Percentiles rank a stretch among this genome's conserved stretches.
Evolutionary conservation across 2,797 vertebrate genomes (phyloP).

Genomic region (Antrozous pallidus): DNA sequence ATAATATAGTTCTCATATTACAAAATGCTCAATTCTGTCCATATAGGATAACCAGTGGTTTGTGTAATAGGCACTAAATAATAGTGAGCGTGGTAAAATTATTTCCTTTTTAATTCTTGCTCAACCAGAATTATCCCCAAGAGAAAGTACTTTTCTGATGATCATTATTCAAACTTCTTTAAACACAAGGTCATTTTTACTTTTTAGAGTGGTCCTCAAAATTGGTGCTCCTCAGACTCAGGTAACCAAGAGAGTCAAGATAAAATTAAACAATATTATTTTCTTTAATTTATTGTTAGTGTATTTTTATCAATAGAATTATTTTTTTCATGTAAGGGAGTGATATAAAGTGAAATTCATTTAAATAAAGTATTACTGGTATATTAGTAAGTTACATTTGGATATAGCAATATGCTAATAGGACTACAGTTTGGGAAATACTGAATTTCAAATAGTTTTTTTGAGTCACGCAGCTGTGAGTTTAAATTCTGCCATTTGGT

Average conservation of each 20-base stretch:
- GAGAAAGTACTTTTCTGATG: background rate
- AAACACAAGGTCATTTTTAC: background rate
- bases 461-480: background rate
- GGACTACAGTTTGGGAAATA: background rate
- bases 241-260: background rate
- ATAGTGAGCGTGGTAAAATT: background rate
- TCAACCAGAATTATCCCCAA: background rate
- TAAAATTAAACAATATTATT: background rate
- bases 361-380: background rate
- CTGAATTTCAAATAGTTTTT: background rate
- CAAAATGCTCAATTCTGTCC: background rate
- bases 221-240: background rate
- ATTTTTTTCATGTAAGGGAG: background rate
- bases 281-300: background rate
- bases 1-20: background rate
- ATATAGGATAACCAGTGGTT: background rate
- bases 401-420: background rate
- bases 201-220: background rate
- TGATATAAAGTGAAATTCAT: background rate
- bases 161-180: background rate
- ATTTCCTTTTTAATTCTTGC: background rate
- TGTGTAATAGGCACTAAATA: background rate
- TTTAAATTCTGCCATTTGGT: background rate
- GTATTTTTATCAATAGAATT: background rate
- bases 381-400: background rate